Conservation (phyloP, 1,140 invertebrate species). For the Argopecten irradians region DNA sequence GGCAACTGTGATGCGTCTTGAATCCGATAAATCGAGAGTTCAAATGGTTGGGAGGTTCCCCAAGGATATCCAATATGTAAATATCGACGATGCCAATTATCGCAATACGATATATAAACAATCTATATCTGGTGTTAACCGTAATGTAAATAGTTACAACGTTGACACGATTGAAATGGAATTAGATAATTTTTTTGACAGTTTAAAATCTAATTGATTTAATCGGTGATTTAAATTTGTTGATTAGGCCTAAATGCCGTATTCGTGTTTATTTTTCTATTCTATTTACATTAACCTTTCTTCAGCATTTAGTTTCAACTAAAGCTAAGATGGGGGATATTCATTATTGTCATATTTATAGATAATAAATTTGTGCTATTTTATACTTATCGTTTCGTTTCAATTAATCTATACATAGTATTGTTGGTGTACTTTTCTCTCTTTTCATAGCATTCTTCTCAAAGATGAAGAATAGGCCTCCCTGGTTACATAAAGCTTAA, state of each 20-base stretch:
- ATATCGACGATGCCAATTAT: neutral
- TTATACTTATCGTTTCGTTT: neutral
- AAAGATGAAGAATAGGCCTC: neutral
- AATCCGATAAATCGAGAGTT: conserved; percentile 6
- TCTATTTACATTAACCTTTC: neutral
- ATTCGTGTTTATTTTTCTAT: neutral
- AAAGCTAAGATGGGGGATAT: conserved; percentile 3
- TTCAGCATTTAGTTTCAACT: neutral
- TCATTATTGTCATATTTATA: conserved; percentile 17
- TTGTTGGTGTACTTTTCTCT: neutral
- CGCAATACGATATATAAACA: neutral
- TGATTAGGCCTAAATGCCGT: too few species aligned
- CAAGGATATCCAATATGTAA: neutral
- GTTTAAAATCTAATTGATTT: neutral
- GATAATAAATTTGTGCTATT: neutral
- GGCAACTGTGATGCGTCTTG: neutral
- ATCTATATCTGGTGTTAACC: neutral
- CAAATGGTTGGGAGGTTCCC: neutral
- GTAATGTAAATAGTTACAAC: neutral
- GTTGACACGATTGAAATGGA: neutral
- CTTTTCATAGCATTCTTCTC: neutral
- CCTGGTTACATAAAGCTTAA: neutral
- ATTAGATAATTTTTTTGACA: neutral
- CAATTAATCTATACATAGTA: neutral
- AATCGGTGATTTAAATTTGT: neutral